Evolutionary conservation across 2,113 vertebrate species (phyloP), one percentile per base, ranked within the genome.

Genomic region (Neolamprologus ventralis): DNA sequence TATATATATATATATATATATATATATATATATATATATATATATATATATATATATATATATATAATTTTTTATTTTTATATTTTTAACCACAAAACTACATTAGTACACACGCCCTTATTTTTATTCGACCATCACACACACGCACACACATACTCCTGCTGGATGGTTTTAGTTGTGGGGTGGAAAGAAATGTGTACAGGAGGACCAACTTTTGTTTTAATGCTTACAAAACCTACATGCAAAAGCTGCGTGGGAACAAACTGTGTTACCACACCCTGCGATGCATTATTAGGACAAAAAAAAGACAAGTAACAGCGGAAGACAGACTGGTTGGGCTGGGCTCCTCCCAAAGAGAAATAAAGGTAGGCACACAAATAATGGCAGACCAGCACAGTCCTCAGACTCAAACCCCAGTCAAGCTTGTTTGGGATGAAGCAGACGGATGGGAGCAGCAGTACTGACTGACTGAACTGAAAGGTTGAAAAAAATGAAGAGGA

Each of bases 351-450:
- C 26, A 28, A 17, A 49, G 23, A 47, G 4, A 75, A 75, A 31
- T 45, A 26, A 73, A 26, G 68, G 68, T 17, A 49, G 71, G 71
- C 23, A 49, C 42, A 28, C 16, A 75, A 28, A 26, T 75, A 9
- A 28, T 28, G 23, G 42, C 40, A 75, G 16, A 73, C 13, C 40
- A 17, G 68, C 14, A 73, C 40, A 49, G 23, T 75, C 23, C 9
- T 26, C 71, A 19, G 40, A 49, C 9, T 47, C 23, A 75, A 47
- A 47, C 23, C 71, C 42, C 68, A 10, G 13, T 73, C 40, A 26
- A 45, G 68, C 40, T 28, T 75, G 71, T 75, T 75, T 75, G 42
- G 42, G 71, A 49, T 75, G 42, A 75, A 19, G 71, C 16, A 10
- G 71, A 75, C 2, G 1, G 23, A 75, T 28, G 19, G 60, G 19